Conservation (phyloP, 2,888 invertebrate species). For the Drosophila seclusa region DNA sequence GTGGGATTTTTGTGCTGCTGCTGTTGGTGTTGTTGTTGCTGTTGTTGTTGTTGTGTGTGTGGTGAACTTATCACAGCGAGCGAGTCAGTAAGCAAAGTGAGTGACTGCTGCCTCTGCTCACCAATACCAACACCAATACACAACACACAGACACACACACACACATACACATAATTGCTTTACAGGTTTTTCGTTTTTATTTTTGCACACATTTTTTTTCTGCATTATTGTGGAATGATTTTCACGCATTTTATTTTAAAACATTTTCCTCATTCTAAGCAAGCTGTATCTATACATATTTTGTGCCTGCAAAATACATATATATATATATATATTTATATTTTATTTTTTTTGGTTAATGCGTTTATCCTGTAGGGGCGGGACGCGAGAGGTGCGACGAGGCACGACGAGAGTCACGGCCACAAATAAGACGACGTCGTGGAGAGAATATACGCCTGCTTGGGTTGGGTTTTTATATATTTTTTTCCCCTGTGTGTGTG, state of each 20-base stretch:
- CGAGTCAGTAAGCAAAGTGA: conserved; percentile 36
- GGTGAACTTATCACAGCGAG: conserved; percentile 56
- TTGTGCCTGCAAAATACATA: not conserved
- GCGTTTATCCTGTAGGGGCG: conserved; percentile 49
- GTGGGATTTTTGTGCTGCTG: conserved; percentile 21
- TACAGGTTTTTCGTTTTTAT: conserved; percentile 32
- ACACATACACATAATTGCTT: conserved; percentile 21
- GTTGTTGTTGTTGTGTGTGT: conserved; percentile 33
- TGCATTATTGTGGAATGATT: conserved; percentile 10
- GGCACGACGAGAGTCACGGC: conserved; percentile 69
- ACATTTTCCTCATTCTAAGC: not conserved
- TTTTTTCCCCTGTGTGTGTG: conserved; percentile 4
- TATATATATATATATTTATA: not conserved
- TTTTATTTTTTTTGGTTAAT: conserved; percentile 40
- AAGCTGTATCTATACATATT: not conserved
- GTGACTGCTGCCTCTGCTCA: conserved; percentile 32
- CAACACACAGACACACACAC: conserved; percentile 11
- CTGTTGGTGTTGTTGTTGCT: conserved; percentile 2
- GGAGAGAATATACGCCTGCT: conserved; percentile 25
- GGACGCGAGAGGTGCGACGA: conserved; percentile 18
- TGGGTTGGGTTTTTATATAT: conserved; percentile 42
- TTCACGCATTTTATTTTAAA: conserved; percentile 7
- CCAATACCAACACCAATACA: conserved; percentile 14
- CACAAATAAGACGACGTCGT: conserved; percentile 51
- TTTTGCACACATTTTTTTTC: conserved; percentile 24